Evolutionary conservation across 2,113 vertebrate species (phyloP), one percentile per base, ranked within the genome.

Genomic region (Cyprinodon brontotheroides): DNA sequence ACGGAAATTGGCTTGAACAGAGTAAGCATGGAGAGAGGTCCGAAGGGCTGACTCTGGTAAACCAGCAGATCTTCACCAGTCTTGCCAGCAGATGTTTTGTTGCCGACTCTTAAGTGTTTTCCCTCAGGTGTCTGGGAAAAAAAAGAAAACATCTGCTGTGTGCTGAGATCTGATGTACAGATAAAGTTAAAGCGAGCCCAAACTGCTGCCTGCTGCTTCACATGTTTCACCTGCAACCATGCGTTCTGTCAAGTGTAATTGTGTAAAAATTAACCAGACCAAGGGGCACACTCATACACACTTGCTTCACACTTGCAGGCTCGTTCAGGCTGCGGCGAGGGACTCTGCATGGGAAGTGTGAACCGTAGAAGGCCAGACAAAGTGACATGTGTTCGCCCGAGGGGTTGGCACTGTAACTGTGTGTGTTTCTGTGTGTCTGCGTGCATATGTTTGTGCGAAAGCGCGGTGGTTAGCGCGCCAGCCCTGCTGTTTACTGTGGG

Each of bases 311-410:
- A 82, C 79, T 57, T 77, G 57, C 77, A 66, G 77, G 79, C 83
- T 76, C 75, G 73, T 85, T 74, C 78, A 68, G 75, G 81, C 84
- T 75, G 80, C 72, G 79, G 80, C 78, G 38, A 67, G 84, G 70
- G 79, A 77, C 84, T 71, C 67, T 74, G 77, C 85, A 84, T 72
- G 86, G 77, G 88, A 91, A 90, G 89, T 90, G 90, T 91, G 84
- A 91, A 90, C 84, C 86, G 84, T 81, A 68, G 75, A 89, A 71
- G 87, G 87, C 64, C 84, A 87, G 88, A 88, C 89, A 87, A 87
- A 89, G 88, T 90, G 87, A 89, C 90, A 91, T 92, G 91, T 91
- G 86, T 91, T 92, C 66, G 83, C 90, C 87, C 77, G 77, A 88
- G 89, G 89, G 91, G 78, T 85, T 92, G 89, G 89, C 89, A 89